phyloP scores from a whole-genome alignment of 2,113 vertebrate species.

The Nyctereutes procyonoides region DNA sequence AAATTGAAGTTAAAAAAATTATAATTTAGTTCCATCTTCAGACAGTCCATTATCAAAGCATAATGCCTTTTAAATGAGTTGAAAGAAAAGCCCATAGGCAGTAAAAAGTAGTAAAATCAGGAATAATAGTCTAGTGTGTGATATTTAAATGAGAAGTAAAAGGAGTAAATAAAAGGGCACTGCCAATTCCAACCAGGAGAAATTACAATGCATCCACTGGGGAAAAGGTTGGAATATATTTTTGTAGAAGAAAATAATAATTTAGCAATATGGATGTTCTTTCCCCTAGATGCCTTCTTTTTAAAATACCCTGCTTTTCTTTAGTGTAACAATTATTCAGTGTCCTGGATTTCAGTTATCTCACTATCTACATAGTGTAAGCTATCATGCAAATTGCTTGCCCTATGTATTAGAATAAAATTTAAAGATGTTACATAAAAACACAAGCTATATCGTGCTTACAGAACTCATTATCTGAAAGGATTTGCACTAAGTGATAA shows the following conservation, averaged over 20 bases:
- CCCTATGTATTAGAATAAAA: not conserved
- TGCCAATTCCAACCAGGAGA: slow-evolving; percentile 47
- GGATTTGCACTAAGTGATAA: not conserved
- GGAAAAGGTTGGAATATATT: not conserved
- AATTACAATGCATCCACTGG: not conserved
- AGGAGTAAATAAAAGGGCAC: slow-evolving; percentile 72
- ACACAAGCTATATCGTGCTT: not conserved
- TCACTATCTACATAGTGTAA: not conserved
- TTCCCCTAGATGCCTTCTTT: not conserved
- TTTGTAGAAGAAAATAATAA: slow-evolving; percentile 39
- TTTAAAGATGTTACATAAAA: slow-evolving; percentile 17
- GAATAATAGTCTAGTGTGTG: slow-evolving; percentile 50
- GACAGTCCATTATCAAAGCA: slow-evolving; percentile 80
- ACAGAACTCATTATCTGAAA: not conserved
- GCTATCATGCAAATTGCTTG: not conserved
- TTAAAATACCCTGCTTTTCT: not conserved
- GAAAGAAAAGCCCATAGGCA: slow-evolving; percentile 71
- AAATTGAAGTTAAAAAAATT: slow-evolving; percentile 79
- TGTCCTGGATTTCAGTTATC: not conserved
- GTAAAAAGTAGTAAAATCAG: slow-evolving; percentile 72
- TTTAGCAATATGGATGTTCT: not conserved
- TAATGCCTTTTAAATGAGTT: slow-evolving; percentile 82
- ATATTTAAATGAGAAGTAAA: slow-evolving; percentile 72
- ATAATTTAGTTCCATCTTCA: slow-evolving; percentile 78
- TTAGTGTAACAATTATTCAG: not conserved